phyloP scores from a whole-genome alignment of 2,797 vertebrate species.

The Babyrousa celebensis region DNA sequence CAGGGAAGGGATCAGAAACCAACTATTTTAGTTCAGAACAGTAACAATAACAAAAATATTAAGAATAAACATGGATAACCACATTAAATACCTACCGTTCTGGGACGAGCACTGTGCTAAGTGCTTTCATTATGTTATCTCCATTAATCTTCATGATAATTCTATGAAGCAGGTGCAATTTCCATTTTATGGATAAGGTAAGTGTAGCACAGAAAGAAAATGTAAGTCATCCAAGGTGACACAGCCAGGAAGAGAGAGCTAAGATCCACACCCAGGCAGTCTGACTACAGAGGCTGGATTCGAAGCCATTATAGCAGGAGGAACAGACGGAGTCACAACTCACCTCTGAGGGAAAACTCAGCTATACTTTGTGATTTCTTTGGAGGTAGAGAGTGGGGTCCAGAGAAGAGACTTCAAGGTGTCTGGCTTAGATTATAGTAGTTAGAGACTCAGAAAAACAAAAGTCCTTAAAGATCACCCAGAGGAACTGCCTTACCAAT shows the following conservation, averaged over 20 bases:
- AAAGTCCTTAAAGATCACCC: background rate
- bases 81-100: background rate
- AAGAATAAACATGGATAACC: background rate
- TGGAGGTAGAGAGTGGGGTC: background rate
- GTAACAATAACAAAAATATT: background rate
- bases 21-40: background rate
- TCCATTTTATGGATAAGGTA: background rate
- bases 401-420: background rate
- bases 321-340: background rate
- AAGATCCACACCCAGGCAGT: background rate
- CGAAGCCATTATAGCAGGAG: background rate
- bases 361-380: background rate
- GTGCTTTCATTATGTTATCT: background rate
- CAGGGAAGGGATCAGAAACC: background rate
- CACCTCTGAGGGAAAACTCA: background rate
- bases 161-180: background rate
- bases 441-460: background rate
- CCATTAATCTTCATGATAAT: constrained; percentile 1
- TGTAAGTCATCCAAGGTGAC: constrained; percentile 8
- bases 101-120: background rate
- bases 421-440: background rate
- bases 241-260: background rate
- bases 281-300: background rate
- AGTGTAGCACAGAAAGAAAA: background rate
- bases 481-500: too few species aligned